These are phyloP conservation scores for Drosophila imparisetae DNA, from an alignment of 2,888 invertebrate genomes.

Conservation along the genomic window DNA sequence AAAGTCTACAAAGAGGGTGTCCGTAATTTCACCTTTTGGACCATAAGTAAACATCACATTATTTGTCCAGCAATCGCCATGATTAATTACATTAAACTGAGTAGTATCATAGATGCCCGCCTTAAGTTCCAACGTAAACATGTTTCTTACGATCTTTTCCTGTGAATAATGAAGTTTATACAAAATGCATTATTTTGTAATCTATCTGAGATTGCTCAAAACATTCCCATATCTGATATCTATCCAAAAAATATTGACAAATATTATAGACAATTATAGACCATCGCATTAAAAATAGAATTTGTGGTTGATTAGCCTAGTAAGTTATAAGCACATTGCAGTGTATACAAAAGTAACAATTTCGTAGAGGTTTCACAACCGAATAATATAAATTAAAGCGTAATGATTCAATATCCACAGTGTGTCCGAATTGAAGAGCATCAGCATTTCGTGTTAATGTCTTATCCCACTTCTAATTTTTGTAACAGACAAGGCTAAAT, in stretches of 20 bases:
- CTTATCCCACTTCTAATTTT: neutral
- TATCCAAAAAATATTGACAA: neutral
- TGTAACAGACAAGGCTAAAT: neutral
- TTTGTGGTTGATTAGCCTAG: neutral
- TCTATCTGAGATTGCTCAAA: neutral
- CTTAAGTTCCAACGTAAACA: neutral
- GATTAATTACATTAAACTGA: slow-evolving; percentile 73
- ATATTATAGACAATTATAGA: neutral
- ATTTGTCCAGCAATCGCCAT: slow-evolving; percentile 82
- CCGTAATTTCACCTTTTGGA: slow-evolving; percentile 50
- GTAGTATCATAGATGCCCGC: slow-evolving; percentile 41
- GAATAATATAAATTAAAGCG: neutral
- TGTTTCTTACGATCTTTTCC: slow-evolving; percentile 2
- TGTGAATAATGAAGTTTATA: neutral
- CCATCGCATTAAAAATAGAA: rapidly evolving
- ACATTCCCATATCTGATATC: neutral
- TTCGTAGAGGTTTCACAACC: neutral
- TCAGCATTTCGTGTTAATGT: too few relatives aligned
- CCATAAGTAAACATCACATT: slow-evolving; percentile 79
- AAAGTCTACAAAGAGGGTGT: slow-evolving; percentile 74
- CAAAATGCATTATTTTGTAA: neutral
- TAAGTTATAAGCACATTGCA: neutral
- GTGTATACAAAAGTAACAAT: neutral
- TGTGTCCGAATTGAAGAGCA: neutral
- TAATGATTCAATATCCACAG: neutral